These are phyloP conservation scores for Oostethus manadensis DNA, from an alignment of 2,113 vertebrate species.

Conservation along the genomic window DNA sequence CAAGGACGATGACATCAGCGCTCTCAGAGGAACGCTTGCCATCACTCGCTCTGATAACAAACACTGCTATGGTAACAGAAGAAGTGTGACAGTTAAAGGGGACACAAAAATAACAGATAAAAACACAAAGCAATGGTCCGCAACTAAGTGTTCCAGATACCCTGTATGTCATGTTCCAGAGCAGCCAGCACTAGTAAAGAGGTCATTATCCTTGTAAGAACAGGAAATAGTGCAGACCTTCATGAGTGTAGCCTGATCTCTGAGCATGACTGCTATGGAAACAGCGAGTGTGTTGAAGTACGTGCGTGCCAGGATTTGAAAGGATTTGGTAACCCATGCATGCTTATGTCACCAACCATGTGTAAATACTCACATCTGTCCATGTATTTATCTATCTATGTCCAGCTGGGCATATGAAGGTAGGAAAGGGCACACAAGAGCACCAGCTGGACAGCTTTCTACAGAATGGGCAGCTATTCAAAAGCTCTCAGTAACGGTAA, in stretches of 20 bases:
- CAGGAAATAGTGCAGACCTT: constrained; percentile 30
- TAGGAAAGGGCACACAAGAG: constrained; percentile 35
- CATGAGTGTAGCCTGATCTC: constrained; percentile 27
- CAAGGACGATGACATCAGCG: constrained; percentile 60
- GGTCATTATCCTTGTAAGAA: constrained; percentile 15
- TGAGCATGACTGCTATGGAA: constrained; percentile 56
- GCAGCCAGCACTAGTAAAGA: constrained; percentile 11
- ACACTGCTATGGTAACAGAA: constrained; percentile 61
- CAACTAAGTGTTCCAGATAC: background rate
- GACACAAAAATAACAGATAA: constrained; percentile 30
- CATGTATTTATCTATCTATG: constrained; percentile 19
- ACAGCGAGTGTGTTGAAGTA: constrained; percentile 36
- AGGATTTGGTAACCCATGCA: constrained; percentile 23
- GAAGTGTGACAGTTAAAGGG: constrained; percentile 35
- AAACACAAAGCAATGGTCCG: constrained; percentile 34
- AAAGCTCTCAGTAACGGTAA: constrained; percentile 64
- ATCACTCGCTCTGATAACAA: constrained; percentile 43
- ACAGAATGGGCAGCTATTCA: constrained; percentile 57
- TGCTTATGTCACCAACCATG: constrained; percentile 4
- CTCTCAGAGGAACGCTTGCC: constrained; percentile 55
- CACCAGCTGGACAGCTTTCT: constrained; percentile 41
- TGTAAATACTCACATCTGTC: constrained; percentile 31
- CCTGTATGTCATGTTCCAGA: background rate
- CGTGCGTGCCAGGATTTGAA: constrained; percentile 39
- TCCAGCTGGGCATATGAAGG: constrained; percentile 24